Base-by-base conservation (phyloP, 2,888 invertebrate genomes). In the Uropetala carovei region DNA sequence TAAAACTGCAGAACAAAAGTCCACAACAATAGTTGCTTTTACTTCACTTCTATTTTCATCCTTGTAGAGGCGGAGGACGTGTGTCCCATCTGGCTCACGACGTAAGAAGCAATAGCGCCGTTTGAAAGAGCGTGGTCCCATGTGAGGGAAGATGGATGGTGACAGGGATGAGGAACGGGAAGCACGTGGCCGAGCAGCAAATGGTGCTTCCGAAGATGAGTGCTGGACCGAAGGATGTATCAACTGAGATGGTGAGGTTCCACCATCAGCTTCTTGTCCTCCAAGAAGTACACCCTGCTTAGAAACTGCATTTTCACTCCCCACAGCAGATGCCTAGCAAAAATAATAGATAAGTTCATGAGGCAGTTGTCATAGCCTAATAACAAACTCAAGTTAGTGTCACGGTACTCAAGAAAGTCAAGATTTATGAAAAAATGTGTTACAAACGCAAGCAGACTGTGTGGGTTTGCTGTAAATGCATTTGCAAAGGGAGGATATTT, bases 201-300 rank as follows among this genome's bases (percentile, higher is more conserved):
- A 43, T 3, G 60, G 60, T 18, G 43, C 64, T 43, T 89, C 89
- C 1, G 89, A 89, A 7, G 64, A 7, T 0, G 64, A 68, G 2
- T 58, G 59, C 86, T 86, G 86, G 11, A 59, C 58, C 0, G 89
- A n/a, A 0, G 83, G 16, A 57, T 83, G 83, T 30, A 82, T 16
- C 16, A 30, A 16, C 16, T 30, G 30, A 5, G 43, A 13, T 9
- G 22, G 3, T 14, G 30, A 30, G 96, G 98, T 98, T 93, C 98
- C 96, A 92, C 97, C 97, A 93, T 98, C 97, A 93, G 98, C 97
- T 95, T 99, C 99, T 11, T 99, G 98, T 84, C 99, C 99, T 95
- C 98, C 99, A 95, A 98, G 96, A 94, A 99, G 95, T 95, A 97
- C 98, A 0, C 99, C 99, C 95, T 98, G 98, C 95, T 98, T 99